Base-by-base conservation (phyloP, 2,797 vertebrate genomes). In the Characodon lateralis region DNA sequence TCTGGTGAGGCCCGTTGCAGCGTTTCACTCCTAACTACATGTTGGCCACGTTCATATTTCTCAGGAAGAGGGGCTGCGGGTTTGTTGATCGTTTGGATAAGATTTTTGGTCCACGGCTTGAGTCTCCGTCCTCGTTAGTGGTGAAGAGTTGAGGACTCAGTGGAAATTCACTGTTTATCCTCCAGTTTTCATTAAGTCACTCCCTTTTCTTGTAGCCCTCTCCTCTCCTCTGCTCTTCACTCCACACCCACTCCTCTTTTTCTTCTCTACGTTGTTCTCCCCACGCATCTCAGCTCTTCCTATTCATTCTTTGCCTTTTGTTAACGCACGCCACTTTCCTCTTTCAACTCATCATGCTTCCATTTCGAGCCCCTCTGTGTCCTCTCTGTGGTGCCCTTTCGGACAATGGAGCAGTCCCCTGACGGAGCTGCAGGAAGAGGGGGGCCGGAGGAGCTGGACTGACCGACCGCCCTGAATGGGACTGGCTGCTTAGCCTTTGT, bases 381-480 rank as follows among this genome's bases (percentile, higher is more conserved):
- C 79, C 59, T 84, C 50, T 81, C 48, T 16, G 46, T 5, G 9
- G 78, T 85, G 86, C 85, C 85, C 86, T 89, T 77, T 74, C 1
- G 65, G 87, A 93, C 92, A 95, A 95, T 89, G 81, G 88, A 83
- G 89, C 87, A 91, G 90, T 93, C 90, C 88, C 84, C 81, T 78
- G 84, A 84, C 88, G 71, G 71, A 74, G 82, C 76, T 10, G 53
- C 72, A 73, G 85, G 87, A 73, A 78, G 75, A 55, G 82, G 28
- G 82, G 28, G 68, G 43, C 24, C 68, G 65, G 1, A 66, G 55
- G 87, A 68, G 76, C 80, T 31, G 75, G 82, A 83, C 85, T 79
- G 93, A 95, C 84, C 92, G 95, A 94, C 93, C 84, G 91, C 81
- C 80, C 89, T 86, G 88, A 91, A 87, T 93, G 92, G 83, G 80